These are phyloP conservation scores for Zaprionus ornatus DNA, from an alignment of 1,140 invertebrate genomes.

Conservation along the genomic window DNA sequence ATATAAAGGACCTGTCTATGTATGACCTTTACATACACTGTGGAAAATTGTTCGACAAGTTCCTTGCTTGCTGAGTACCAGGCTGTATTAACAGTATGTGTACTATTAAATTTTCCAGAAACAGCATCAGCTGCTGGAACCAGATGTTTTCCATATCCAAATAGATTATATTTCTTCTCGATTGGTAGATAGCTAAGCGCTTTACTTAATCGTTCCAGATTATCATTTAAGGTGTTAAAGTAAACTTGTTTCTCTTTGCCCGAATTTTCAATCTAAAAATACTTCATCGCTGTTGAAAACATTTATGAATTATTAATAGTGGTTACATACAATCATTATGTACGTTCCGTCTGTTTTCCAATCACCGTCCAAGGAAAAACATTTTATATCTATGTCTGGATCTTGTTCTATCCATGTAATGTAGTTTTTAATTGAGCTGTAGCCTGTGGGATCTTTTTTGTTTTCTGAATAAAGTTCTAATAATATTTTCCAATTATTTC, in stretches of 20 bases:
- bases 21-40: background rate
- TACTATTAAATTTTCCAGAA: background rate
- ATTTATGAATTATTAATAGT: too few relatives aligned
- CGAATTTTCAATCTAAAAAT: constrained; percentile 2
- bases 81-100: background rate
- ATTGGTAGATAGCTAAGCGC: too few relatives aligned
- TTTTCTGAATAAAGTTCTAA: constrained; percentile 47
- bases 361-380: constrained; percentile 64
- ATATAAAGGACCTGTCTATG: background rate
- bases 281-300: too few relatives aligned
- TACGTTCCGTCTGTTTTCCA: constrained; percentile 61
- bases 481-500: constrained; percentile 54
- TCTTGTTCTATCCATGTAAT: constrained; percentile 59
- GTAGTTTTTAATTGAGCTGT: constrained; percentile 51
- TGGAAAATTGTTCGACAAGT: background rate
- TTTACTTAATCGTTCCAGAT: too few relatives aligned
- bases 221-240: too few relatives aligned
- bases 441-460: constrained; percentile 39
- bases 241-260: background rate
- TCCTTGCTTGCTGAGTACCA: background rate
- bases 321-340: constrained; percentile 39
- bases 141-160: too few relatives aligned
- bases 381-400: constrained; percentile 38
- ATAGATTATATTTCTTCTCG: too few relatives aligned
- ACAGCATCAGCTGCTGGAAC: background rate